Conservation (phyloP, 2,888 invertebrate genomes). For the Apamea anceps region DNA sequence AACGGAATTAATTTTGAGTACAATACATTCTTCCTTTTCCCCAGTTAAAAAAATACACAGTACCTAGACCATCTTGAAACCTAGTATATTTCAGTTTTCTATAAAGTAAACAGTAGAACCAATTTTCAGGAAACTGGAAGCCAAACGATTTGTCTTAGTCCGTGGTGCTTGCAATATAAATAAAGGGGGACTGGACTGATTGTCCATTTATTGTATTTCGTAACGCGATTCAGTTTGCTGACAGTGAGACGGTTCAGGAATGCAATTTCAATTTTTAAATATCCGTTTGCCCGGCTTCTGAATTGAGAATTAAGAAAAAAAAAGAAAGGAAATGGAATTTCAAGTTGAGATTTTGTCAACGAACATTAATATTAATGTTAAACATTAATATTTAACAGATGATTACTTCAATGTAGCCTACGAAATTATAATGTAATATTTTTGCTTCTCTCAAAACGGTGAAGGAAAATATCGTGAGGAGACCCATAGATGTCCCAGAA, state of each 20-base stretch:
- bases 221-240: conserved; percentile 14
- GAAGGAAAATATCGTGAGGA: too few relatives aligned
- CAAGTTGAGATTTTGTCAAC: too few relatives aligned
- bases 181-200: conserved; percentile 12
- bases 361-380: too few relatives aligned
- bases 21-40: background rate
- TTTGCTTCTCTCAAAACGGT: too few relatives aligned
- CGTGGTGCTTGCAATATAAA: conserved; percentile 20
- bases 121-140: conserved; percentile 12
- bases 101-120: conserved; percentile 24
- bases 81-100: background rate
- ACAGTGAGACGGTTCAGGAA: background rate
- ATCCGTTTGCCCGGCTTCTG: background rate
- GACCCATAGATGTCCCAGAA: too few relatives aligned
- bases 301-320: background rate
- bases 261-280: background rate
- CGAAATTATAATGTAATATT: background rate
- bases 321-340: background rate
- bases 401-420: background rate
- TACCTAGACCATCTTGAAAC: background rate
- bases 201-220: conserved; percentile 26
- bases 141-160: conserved; percentile 36
- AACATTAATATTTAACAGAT: too few relatives aligned
- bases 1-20: background rate
- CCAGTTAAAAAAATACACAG: background rate